Percentiles rank a stretch among this genome's conserved stretches.
Conservation (phyloP, 2,113 vertebrate species). For the Neolamprologus toae region DNA sequence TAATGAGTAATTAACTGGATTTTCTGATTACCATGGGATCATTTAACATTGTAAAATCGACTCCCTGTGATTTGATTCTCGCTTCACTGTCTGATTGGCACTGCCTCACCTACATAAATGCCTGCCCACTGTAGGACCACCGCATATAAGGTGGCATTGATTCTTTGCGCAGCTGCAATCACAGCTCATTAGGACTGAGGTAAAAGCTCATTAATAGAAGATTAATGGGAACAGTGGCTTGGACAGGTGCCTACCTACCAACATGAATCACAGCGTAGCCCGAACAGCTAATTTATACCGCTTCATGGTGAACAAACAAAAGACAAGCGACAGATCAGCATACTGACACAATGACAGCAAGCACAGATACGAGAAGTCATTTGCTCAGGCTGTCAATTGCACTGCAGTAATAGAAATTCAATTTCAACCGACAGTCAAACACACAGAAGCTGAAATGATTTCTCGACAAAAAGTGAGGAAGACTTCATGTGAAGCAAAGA, state of each 20-base stretch:
- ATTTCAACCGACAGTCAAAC: constrained; percentile 10
- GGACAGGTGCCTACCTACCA: constrained; percentile 43
- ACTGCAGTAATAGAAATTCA: constrained; percentile 12
- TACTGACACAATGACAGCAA: background rate
- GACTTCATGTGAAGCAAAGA: constrained; percentile 35
- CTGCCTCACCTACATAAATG: constrained; percentile 13
- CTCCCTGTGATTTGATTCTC: background rate
- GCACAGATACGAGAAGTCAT: constrained; percentile 18
- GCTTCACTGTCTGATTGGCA: background rate
- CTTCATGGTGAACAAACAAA: constrained; percentile 1
- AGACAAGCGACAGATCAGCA: constrained; percentile 6
- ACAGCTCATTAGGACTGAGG: constrained; percentile 62
- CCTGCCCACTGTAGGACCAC: background rate
- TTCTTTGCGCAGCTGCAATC: constrained; percentile 36
- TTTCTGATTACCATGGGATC: constrained; percentile 8
- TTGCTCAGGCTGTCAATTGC: background rate
- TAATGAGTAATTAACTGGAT: constrained; percentile 23
- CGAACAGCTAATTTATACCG: background rate
- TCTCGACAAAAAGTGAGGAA: background rate
- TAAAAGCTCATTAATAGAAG: constrained; percentile 69
- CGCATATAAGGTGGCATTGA: constrained; percentile 35
- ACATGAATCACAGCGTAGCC: constrained; percentile 26
- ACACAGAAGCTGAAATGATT: constrained; percentile 1
- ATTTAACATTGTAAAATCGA: background rate
- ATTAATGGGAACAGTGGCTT: constrained; percentile 49